Evolutionary conservation across 1,140 invertebrate genomes (phyloP), one percentile per base, ranked within the genome.

Genomic region (Atta cephalotes): DNA sequence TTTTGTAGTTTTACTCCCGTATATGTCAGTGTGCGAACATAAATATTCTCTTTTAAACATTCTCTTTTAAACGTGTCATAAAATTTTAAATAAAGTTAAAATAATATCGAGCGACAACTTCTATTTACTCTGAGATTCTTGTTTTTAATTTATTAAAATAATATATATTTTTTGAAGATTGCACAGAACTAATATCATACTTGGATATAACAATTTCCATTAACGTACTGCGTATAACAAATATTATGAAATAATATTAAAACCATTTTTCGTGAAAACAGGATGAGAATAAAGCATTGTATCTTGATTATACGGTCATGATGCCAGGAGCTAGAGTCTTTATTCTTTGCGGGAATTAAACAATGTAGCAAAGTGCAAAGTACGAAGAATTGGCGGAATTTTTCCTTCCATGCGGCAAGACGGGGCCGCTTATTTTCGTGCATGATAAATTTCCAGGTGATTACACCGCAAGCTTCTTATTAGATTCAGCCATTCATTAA

Each of bases 381-480:
- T 71, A 76, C 18, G 51, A 81, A 90, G 88, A 84, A 88, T 80
- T 45, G n/a, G 51, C 49, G 58, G 86, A 77, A 90, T 87, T 90
- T 82, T 82, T 90, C 72, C 25, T 76, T 49, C 39, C 68, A 35
- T 45, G 53, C 28, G 45, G 51, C 58, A 80, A 71, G 35, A 66
- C 82, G 65, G 25, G 25, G 58, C 51, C 81, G 81, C 63, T 91
- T 91, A 91, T 91, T 91, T 91, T 91, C 66, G 90, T 31, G 90
- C 87, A 91, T 91, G 90, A 91, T 91, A 91, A 91, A 91, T 91
- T 91, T 91, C 87, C 88, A 87, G 87, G 77, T 91, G 90, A 91
- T 91, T 91, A 91, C 90, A 91, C 90, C 90, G 90, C 90, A 91
- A 89, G 89, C 89, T 91, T 91, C 90, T 91, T 91, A 91, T 91